Evolutionary conservation across 2,113 vertebrate genomes (phyloP), one percentile per base, ranked within the genome.

Genomic region (Chauna torquata): DNA sequence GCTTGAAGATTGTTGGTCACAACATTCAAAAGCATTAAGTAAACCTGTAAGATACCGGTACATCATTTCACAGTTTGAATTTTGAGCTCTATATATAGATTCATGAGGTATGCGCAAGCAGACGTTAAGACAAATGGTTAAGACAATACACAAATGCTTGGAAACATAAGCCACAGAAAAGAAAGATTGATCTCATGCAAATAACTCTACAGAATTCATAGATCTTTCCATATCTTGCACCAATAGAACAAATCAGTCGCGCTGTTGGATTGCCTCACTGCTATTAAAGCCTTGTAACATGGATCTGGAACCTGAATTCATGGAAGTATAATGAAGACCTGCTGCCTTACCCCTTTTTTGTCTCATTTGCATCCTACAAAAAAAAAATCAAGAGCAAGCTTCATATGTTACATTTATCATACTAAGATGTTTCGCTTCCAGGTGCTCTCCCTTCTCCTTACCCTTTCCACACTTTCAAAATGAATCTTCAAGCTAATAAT

Each of bases 1-100:
- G 62, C 54, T 58, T 22, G 38, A 90, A 68, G 38, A 86, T 61
- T 76, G 30, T 92, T 80, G 77, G 44, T 82, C 62, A 89, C 52
- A 69, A 70, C 59, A 78, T 27, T 77, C 24, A 52, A 79, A 82
- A 82, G 40, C 62, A 62, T 66, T 61, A 75, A 82, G 36, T 8
- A 76, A 92, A 80, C 12, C 64, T 66, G 1, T 65, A 71, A 86
- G 61, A 86, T 19, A 89, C 11, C 20, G 24, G 44, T 50, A 77
- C 34, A 49, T 23, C 50, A 15, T 88, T 95, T 96, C 95, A 92
- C 66, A 91, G 92, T 87, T 89, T 65, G 45, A 79, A 87, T 87
- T 87, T 57, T 65, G 45, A 95, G 68, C 75, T 83, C 65, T 82
- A 42, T 12, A 27, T 24, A 66, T 19, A 68, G 49, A 59, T 76